phyloP scores from a whole-genome alignment of 2,113 vertebrate species.

The Todiramphus saurophagus region DNA sequence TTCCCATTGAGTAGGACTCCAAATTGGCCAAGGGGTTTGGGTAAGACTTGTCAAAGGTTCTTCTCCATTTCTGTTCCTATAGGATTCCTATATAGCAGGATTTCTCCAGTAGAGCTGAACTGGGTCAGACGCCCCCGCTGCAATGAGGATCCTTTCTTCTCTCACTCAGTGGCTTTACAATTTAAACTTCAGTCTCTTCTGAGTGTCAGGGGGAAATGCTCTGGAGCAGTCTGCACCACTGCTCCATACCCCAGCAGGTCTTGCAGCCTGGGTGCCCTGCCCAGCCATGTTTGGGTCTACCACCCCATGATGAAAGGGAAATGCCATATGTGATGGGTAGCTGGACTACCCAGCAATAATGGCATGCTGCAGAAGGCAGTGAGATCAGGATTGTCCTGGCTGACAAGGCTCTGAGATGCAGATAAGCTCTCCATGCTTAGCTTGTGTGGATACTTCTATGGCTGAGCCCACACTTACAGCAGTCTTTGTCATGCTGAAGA shows the following conservation, averaged over 20 bases:
- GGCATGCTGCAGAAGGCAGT: background rate
- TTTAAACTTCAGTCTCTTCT: background rate
- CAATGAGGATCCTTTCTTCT: background rate
- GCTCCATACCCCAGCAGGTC: background rate
- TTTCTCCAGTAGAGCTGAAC: background rate
- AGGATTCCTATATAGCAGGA: background rate
- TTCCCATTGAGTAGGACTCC: background rate
- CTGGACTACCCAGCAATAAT: background rate
- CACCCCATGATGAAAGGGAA: background rate
- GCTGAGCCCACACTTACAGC: accelerated
- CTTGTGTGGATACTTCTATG: background rate
- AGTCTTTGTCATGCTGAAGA: background rate
- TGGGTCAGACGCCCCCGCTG: background rate
- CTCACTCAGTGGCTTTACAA: background rate
- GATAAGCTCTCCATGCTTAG: background rate
- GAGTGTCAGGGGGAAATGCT: background rate
- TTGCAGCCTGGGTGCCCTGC: background rate
- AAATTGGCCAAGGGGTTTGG: background rate
- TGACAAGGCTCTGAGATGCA: background rate
- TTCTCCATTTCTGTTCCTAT: background rate
- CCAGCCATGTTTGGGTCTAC: accelerated
- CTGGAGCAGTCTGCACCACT: background rate
- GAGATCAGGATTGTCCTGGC: background rate
- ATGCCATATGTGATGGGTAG: background rate
- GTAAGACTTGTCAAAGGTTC: background rate